Conservation (phyloP, 2,888 invertebrate genomes). For the Drosophila koepferae region DNA sequence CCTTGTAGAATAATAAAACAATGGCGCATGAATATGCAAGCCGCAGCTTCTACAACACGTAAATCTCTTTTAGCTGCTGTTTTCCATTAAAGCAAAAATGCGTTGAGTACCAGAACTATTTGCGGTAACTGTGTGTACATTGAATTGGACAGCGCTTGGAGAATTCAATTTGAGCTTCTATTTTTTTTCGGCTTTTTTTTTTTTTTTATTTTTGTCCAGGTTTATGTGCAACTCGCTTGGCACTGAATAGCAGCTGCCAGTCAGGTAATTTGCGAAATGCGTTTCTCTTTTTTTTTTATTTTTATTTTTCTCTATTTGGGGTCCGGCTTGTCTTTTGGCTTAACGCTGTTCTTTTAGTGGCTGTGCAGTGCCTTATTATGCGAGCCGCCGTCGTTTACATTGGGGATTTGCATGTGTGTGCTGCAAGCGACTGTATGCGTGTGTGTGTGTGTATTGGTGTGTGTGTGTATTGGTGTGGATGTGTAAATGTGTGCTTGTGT, state of each 20-base stretch:
- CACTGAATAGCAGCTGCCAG: conserved; percentile 33
- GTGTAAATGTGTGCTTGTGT: conserved; percentile 41
- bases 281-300: conserved; percentile 14
- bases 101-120: conserved; percentile 57
- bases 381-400: conserved; percentile 66
- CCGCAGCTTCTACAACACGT: conserved; percentile 35
- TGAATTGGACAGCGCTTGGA: conserved; percentile 44
- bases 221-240: conserved; percentile 43
- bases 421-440: conserved; percentile 39
- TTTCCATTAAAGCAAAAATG: conserved; percentile 51
- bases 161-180: conserved; percentile 62
- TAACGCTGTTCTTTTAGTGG: conserved; percentile 62
- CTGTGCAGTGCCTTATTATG: conserved; percentile 60
- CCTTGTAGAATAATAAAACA: conserved; percentile 47
- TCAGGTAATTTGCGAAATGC: conserved; percentile 76
- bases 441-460: conserved; percentile 36
- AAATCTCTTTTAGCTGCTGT: conserved; percentile 52
- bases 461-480: conserved; percentile 28
- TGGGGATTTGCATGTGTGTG: conserved; percentile 79
- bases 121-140: conserved; percentile 36
- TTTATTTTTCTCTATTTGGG: conserved; percentile 23
- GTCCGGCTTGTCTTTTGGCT: conserved; percentile 66
- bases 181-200: conserved; percentile 14
- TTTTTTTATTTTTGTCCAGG: no score
- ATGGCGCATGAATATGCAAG: conserved; percentile 69